phyloP scores from a whole-genome alignment of 2,888 invertebrate genomes.

The Temnothorax rugatulus region DNA sequence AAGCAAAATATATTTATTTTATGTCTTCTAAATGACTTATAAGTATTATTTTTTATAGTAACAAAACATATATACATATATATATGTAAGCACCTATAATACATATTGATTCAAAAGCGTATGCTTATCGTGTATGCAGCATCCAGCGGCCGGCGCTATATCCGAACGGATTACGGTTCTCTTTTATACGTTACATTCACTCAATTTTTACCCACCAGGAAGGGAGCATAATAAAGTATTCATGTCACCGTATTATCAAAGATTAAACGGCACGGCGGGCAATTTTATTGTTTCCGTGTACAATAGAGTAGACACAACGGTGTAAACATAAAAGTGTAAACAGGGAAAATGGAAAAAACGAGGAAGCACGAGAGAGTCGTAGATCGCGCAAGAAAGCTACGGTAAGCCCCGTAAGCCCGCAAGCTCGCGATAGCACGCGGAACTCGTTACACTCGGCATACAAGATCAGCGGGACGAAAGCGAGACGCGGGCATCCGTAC shows the following conservation, averaged over 20 bases:
- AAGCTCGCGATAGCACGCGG: constrained; percentile 59
- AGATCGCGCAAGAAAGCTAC: constrained; percentile 35
- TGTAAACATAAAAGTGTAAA: constrained; percentile 42
- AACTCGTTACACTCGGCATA: constrained; percentile 65
- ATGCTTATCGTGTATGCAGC: not conserved
- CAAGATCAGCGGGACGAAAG: constrained; percentile 49
- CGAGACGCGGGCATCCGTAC: not conserved
- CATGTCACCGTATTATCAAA: constrained; percentile 37
- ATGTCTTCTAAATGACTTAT: too few relatives aligned
- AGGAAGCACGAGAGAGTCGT: constrained; percentile 40
- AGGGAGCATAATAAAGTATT: constrained; percentile 39
- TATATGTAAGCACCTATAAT: not conserved
- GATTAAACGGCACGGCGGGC: constrained; percentile 25
- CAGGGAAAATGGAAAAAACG: constrained; percentile 10
- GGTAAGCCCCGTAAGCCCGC: constrained; percentile 55
- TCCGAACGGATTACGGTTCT: not conserved
- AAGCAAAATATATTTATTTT: too few relatives aligned
- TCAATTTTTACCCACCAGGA: constrained; percentile 14
- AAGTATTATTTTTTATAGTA: too few relatives aligned
- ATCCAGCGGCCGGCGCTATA: not conserved
- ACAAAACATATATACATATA: too few relatives aligned
- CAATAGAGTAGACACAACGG: constrained; percentile 29
- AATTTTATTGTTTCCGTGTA: constrained; percentile 52
- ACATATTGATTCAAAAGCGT: not conserved
- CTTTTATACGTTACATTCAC: constrained; percentile 16